Conservation (phyloP, 2,113 vertebrate genomes). For the Tragelaphus imberbis region DNA sequence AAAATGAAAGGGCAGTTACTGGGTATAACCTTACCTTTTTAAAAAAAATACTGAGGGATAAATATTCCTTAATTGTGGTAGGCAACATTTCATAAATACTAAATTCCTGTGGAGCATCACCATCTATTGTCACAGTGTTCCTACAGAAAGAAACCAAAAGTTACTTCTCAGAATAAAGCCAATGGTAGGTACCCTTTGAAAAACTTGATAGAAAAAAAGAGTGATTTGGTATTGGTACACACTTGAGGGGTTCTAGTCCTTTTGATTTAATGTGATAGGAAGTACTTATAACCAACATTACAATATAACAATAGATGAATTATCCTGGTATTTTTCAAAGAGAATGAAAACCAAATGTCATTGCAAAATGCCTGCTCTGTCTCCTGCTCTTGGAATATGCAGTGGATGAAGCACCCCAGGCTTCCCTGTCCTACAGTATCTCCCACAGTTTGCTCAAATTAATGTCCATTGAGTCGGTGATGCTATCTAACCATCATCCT, state of each 20-base stretch:
- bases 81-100: background rate
- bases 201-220: background rate
- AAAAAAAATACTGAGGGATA: background rate
- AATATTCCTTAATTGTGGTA: background rate
- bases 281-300: background rate
- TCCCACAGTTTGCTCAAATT: background rate
- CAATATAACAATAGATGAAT: background rate
- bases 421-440: background rate
- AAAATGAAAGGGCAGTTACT: background rate
- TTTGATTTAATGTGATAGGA: background rate
- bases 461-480: background rate
- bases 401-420: background rate
- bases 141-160: background rate
- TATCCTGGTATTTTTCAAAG: background rate
- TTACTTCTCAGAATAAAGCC: background rate
- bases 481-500: background rate
- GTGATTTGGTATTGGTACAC: background rate
- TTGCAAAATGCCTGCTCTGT: background rate
- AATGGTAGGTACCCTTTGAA: background rate
- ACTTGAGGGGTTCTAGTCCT: background rate
- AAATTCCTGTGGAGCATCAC: background rate
- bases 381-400: background rate
- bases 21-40: background rate
- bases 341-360: slow-evolving; percentile 38
- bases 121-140: background rate